A percentile compares a stretch with the other conserved stretches of the same genome.
phyloP scores from a whole-genome alignment of 2,888 invertebrate genomes.

The Sesia bembeciformis region DNA sequence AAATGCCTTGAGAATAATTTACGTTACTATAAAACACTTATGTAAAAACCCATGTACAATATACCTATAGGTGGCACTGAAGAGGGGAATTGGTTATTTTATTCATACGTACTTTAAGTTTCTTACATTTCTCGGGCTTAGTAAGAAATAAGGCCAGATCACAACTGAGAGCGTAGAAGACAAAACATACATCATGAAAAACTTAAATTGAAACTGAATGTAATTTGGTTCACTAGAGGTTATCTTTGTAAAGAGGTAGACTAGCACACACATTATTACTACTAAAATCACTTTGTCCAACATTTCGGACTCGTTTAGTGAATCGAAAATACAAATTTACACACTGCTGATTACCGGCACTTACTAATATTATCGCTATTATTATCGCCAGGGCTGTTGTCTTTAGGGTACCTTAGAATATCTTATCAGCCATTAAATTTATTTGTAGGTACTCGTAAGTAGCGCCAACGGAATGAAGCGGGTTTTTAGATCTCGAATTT shows the following conservation, averaged over 20 bases:
- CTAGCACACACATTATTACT: constrained; percentile 21
- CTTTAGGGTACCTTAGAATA: neutral
- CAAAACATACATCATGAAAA: constrained; percentile 29
- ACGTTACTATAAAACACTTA: too few species aligned
- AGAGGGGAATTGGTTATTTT: neutral
- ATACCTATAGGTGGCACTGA: too few species aligned
- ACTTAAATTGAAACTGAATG: constrained; percentile 38
- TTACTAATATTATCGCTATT: neutral
- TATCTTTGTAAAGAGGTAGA: constrained; percentile 35
- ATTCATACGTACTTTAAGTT: constrained; percentile 52
- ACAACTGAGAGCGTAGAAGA: constrained; percentile 23
- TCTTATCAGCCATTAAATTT: too few species aligned
- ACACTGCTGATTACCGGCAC: neutral
- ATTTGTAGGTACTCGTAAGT: too few species aligned
- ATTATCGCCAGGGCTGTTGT: neutral
- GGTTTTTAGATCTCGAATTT: too few species aligned
- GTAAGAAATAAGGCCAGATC: constrained; percentile 42
- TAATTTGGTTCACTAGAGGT: constrained; percentile 30
- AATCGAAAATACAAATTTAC: neutral
- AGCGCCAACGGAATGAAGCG: too few species aligned
- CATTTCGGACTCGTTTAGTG: constrained; percentile 33
- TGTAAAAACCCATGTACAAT: too few species aligned
- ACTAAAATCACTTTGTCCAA: constrained; percentile 33
- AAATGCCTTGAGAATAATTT: too few species aligned
- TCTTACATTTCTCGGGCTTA: constrained; percentile 40